phyloP scores from a whole-genome alignment of 2,888 invertebrate species.

The Tromatobia lineatoria region DNA sequence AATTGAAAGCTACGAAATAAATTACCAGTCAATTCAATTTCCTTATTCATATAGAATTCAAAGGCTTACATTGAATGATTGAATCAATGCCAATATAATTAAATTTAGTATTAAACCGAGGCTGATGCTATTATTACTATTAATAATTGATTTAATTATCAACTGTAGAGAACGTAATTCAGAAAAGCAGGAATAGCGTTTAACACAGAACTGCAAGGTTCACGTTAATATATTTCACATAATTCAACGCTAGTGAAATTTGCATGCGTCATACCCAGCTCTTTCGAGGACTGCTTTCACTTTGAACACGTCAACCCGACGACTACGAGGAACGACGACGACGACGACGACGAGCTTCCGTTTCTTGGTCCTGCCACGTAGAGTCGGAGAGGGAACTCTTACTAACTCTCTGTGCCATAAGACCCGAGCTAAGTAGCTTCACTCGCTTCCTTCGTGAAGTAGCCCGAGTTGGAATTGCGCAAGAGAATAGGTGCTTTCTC shows the following conservation, averaged over 20 bases:
- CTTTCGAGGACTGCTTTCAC: conserved; percentile 47
- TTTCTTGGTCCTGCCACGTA: conserved; percentile 48
- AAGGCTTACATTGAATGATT: background rate
- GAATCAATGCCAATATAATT: background rate
- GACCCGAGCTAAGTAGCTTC: conserved; percentile 70
- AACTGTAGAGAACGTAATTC: background rate
- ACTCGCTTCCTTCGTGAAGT: conserved; percentile 57
- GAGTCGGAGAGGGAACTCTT: conserved; percentile 50
- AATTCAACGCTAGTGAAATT: conserved; percentile 56
- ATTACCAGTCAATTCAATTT: background rate
- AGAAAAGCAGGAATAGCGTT: conserved; percentile 26
- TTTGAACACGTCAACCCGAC: conserved; percentile 60
- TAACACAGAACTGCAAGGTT: conserved; percentile 32
- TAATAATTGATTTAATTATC: conserved; percentile 20
- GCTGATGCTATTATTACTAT: background rate
- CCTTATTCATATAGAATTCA: background rate
- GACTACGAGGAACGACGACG: conserved; percentile 40
- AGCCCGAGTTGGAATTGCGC: conserved; percentile 64
- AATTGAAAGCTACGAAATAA: background rate
- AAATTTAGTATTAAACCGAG: background rate
- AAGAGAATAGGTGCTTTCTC: conserved; percentile 55
- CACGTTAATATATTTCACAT: conserved; percentile 54
- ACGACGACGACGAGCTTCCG: conserved; percentile 63
- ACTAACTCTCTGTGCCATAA: conserved; percentile 67
- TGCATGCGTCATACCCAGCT: conserved; percentile 61